Conservation (phyloP, 1,140 invertebrate species). For the Anagrus nilaparvatae region DNA sequence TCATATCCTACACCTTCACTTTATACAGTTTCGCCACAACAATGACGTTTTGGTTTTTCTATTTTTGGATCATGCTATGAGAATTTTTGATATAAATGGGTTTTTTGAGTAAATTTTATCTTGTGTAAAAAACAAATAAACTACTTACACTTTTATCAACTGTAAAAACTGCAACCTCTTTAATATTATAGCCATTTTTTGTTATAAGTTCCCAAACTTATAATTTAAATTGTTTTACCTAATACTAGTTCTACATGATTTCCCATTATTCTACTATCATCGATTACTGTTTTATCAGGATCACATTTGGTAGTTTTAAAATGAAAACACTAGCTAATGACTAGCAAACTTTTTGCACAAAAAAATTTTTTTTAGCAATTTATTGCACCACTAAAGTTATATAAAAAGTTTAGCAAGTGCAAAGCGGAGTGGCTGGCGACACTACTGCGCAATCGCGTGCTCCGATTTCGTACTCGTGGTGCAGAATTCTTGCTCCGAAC, state of each 20-base stretch:
- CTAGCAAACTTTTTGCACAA: no score
- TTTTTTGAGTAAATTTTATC: no score
- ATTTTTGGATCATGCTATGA: conserved; percentile 64
- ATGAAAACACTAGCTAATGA: no score
- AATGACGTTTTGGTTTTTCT: conserved; percentile 51
- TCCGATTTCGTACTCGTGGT: no score
- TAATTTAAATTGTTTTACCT: conserved; percentile 92
- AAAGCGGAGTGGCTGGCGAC: no score
- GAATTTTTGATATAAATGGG: conserved; percentile 86
- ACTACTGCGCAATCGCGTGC: no score
- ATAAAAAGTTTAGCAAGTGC: no score
- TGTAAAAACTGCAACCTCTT: conserved; percentile 79
- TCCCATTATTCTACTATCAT: conserved; percentile 74
- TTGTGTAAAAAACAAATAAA: no score
- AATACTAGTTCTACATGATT: conserved; percentile 87
- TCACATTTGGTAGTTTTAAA: conserved; percentile 73
- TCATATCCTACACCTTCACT: conserved; percentile 81
- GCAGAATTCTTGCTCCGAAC: no score
- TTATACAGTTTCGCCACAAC: conserved; percentile 80
- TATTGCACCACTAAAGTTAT: no score
- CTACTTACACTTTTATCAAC: conserved; percentile 73
- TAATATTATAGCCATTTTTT: conserved; percentile 83
- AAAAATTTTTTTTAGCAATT: no score
- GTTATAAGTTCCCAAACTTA: conserved; percentile 90
- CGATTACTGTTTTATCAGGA: conserved; percentile 59